Evolutionary conservation across 2,113 vertebrate genomes (phyloP).

Genomic region (Peromyscus maniculatus): DNA sequence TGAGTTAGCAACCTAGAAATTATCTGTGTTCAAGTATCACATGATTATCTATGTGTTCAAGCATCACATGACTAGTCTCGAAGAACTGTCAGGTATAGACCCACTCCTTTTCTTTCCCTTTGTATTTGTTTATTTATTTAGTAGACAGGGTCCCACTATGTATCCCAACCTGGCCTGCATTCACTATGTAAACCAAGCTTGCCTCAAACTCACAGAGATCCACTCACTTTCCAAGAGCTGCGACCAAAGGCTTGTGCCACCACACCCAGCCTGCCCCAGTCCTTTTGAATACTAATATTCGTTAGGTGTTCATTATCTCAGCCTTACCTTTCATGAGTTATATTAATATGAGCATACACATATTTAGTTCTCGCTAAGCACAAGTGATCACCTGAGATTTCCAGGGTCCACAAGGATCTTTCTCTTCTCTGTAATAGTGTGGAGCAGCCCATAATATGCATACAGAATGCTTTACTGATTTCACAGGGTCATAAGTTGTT

Average conservation of each 20-base stretch:
- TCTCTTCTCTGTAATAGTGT: background rate
- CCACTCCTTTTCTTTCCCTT: background rate
- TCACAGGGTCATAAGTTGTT: background rate
- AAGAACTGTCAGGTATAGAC: conserved; percentile 5
- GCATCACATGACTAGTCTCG: background rate
- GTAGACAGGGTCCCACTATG: background rate
- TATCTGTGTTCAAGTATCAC: background rate
- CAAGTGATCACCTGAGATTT: background rate
- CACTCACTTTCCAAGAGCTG: background rate
- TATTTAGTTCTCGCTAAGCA: background rate
- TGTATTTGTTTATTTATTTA: background rate
- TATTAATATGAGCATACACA: background rate
- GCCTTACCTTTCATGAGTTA: background rate
- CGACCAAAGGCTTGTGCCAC: background rate
- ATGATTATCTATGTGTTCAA: background rate
- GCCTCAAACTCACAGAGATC: background rate
- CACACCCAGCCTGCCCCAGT: background rate
- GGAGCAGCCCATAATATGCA: background rate
- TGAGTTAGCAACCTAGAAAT: conserved; percentile 11
- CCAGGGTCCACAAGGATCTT: background rate
- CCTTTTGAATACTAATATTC: background rate
- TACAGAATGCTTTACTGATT: background rate
- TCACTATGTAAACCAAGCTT: background rate
- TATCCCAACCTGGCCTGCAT: background rate
- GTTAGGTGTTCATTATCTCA: background rate